Conservation (phyloP, 2,888 invertebrate genomes). For the Pheosia tremula region DNA sequence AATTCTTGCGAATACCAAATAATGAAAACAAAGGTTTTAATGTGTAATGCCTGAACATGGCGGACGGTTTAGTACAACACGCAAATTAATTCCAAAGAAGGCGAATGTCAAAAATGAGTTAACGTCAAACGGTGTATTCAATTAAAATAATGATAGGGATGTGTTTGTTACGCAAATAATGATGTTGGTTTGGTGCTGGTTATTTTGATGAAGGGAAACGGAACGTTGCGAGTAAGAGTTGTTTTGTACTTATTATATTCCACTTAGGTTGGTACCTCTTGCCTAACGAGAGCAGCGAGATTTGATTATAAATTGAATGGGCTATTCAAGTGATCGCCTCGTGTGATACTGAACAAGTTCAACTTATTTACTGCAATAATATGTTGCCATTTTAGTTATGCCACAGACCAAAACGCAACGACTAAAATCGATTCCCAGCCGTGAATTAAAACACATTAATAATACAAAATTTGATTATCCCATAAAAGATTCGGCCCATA, state of each 20-base stretch:
- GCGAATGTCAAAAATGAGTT: conserved; percentile 71
- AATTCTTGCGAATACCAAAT: conserved; percentile 68
- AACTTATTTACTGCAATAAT: no score
- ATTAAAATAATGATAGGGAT: conserved; percentile 64
- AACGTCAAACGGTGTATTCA: conserved; percentile 65
- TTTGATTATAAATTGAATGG: neutral
- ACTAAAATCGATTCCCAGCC: conserved; percentile 70
- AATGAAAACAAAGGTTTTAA: conserved; percentile 57
- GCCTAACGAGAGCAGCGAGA: neutral
- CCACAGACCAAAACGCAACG: conserved; percentile 27
- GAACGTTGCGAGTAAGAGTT: conserved; percentile 11
- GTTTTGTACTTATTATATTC: conserved; percentile 1
- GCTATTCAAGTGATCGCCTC: neutral
- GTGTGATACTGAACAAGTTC: no score
- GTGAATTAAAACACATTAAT: conserved; percentile 78
- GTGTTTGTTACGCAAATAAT: conserved; percentile 52
- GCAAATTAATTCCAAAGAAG: conserved; percentile 70
- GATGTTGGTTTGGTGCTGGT: conserved; percentile 53
- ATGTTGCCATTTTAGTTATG: conserved; percentile 1
- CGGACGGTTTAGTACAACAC: conserved; percentile 51
- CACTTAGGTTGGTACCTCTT: conserved; percentile 4
- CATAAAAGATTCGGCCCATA: conserved; percentile 83
- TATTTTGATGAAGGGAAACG: conserved; percentile 35
- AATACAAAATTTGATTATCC: conserved; percentile 84
- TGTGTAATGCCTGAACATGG: conserved; percentile 57